Conservation (phyloP, 2,888 invertebrate genomes). For the Drosophila sordidapex region DNA sequence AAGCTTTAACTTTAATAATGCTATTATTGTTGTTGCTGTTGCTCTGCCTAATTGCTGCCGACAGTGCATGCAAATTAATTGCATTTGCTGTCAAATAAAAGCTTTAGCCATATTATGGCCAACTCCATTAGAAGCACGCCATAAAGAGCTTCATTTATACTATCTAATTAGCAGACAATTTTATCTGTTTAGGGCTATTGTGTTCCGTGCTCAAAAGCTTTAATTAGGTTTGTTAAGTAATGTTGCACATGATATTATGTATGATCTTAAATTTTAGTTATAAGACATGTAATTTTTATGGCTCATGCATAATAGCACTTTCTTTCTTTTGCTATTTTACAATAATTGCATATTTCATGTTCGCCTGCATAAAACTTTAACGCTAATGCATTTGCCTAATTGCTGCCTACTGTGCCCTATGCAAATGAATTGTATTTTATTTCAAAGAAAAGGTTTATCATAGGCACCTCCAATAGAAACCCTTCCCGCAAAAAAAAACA, state of each 20-base stretch:
- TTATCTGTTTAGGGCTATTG: no score
- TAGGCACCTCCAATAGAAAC: conserved; percentile 33
- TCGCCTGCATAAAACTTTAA: conserved; percentile 38
- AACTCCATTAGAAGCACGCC: conserved; percentile 39
- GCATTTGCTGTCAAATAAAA: conserved; percentile 22
- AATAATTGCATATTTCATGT: conserved; percentile 41
- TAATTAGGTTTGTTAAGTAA: background rate
- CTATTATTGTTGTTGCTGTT: conserved; percentile 11
- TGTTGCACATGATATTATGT: conserved; percentile 19
- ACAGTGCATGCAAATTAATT: conserved; percentile 40
- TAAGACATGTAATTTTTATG: background rate
- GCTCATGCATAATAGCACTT: background rate
- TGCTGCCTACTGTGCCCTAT: conserved; percentile 24
- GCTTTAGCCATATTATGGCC: conserved; percentile 20
- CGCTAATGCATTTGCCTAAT: conserved; percentile 10
- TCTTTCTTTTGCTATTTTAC: conserved; percentile 36
- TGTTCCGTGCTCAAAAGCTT: background rate
- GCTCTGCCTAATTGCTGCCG: conserved; percentile 23
- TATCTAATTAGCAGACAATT: conserved; percentile 36
- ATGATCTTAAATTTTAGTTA: conserved; percentile 9
- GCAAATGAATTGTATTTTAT: conserved; percentile 41
- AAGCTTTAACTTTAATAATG: conserved; percentile 28
- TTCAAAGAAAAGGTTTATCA: conserved; percentile 18
- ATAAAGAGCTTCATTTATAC: conserved; percentile 13
- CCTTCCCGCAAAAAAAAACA: conserved; percentile 21